Conservation (phyloP, 2,797 vertebrate species). For the Sebastes ruberrimus region DNA sequence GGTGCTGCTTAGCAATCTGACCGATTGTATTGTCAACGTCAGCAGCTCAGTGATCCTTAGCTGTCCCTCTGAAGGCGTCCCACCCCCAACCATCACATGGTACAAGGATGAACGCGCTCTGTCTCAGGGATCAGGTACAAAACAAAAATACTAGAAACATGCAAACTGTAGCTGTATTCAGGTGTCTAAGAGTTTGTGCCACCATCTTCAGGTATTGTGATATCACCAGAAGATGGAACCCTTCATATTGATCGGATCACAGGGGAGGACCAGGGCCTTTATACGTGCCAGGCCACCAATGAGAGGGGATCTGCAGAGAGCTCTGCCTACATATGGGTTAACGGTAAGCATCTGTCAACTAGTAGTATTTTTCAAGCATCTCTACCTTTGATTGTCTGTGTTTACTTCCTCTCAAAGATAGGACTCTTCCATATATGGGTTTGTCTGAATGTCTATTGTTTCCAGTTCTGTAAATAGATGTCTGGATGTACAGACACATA, state of each 20-base stretch:
- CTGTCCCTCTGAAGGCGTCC: conserved; percentile 86
- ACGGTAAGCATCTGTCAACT: conserved; percentile 79
- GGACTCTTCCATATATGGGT: conserved; percentile 47
- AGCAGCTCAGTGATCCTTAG: conserved; percentile 88
- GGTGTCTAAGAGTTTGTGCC: background rate
- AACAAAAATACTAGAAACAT: conserved; percentile 31
- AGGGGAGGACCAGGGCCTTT: conserved; percentile 91
- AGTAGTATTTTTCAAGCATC: background rate
- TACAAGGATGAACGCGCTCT: conserved; percentile 90
- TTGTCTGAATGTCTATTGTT: conserved; percentile 56
- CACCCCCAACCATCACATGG: conserved; percentile 89
- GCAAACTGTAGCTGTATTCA: background rate
- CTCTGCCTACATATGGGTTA: conserved; percentile 89
- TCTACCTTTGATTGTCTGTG: conserved; percentile 22
- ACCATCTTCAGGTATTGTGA: conserved; percentile 86
- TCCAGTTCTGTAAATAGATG: conserved; percentile 41
- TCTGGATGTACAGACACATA: conserved; percentile 25
- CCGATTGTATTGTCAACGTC: conserved; percentile 85
- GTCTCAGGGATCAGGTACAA: conserved; percentile 89
- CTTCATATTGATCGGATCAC: conserved; percentile 93
- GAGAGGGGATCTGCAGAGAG: conserved; percentile 88
- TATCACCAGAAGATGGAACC: conserved; percentile 86
- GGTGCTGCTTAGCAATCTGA: conserved; percentile 85
- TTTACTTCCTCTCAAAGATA: conserved; percentile 12
- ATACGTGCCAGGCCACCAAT: conserved; percentile 91